Conservation (phyloP, 2,888 invertebrate species). For the Tenthredo livida region DNA sequence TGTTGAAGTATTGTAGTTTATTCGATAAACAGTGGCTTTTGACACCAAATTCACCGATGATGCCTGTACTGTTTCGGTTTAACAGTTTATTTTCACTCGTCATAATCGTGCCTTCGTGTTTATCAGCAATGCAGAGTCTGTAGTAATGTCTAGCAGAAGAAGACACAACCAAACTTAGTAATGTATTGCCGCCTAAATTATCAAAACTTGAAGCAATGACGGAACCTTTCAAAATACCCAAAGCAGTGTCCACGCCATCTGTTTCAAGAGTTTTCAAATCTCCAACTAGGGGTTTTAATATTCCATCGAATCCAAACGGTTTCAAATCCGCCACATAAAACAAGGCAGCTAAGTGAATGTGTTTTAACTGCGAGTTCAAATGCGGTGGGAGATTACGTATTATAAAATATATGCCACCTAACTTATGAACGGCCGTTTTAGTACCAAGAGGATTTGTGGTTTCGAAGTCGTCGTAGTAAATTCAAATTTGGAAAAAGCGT, state of each 20-base stretch:
- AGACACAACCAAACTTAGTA: not conserved
- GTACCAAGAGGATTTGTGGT: conserved; percentile 53
- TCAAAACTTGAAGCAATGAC: conserved; percentile 45
- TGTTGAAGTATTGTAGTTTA: too few species aligned
- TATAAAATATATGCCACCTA: conserved; percentile 58
- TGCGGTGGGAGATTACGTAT: conserved; percentile 57
- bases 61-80: too few species aligned
- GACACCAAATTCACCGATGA: too few species aligned
- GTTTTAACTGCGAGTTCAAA: conserved; percentile 55
- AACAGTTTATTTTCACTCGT: too few species aligned
- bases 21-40: too few species aligned
- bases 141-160: too few species aligned
- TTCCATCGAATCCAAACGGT: conserved; percentile 47
- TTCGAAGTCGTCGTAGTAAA: conserved; percentile 60
- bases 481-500: conserved; percentile 54
- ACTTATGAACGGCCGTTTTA: conserved; percentile 56
- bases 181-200: not conserved
- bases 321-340: conserved; percentile 55
- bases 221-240: conserved; percentile 54
- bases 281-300: conserved; percentile 44
- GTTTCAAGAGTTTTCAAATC: conserved; percentile 56
- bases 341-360: conserved; percentile 58
- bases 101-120: too few species aligned
- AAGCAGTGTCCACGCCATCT: conserved; percentile 50
- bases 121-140: too few species aligned